Evolutionary conservation across 2,888 invertebrate species (phyloP), one percentile per base, ranked within the genome.

Genomic region (Ophioninae sp.): DNA sequence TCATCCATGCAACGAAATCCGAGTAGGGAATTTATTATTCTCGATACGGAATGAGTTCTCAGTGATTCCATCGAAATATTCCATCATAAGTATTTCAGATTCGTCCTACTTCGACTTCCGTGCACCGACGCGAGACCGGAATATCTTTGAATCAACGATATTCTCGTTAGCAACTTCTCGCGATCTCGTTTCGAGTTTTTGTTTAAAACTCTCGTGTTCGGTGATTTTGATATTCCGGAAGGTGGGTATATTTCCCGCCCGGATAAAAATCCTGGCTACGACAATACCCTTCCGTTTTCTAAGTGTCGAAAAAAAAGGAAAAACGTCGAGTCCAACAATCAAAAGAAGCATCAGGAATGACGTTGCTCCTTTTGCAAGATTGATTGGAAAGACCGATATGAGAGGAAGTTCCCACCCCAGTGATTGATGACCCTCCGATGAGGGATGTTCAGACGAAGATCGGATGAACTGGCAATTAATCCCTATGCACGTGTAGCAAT

Each of bases 141-240:
- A 50, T 50, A 50, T 50, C 17, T 3, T 50, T 41, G 23, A 41
- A 39, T 61, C 7, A 23, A 61, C 30, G 30, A 30, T 30, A 30
- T 30, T 30, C 30, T 30, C 30, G 30, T 30, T 30, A 30, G 30
- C 41, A 17, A 50, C 17, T 20, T 20, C 23, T 72, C 13, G 41
- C 13, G 17, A 61, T 8, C 39, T 39, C 39, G 61, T 13, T 21
- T 17, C 41, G 61, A 10, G 17, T 37, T 6, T 44, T 72, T 41
- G 41, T 39, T 61, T 72, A 39, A 37, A 23, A 17, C 10, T 61
- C 23, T 30, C 50, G 17, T 21, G 21, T 21, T 41, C 30, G 21
- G 6, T 72, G 41, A 61, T 61, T n/a, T 61, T 72, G 17, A 17
- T 41, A 72, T 20, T 23, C 23, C 39, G 6, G 61, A 72, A 61